Evolutionary conservation across 1,140 invertebrate species (phyloP).

Genomic region (Muscidifurax raptorellus): DNA sequence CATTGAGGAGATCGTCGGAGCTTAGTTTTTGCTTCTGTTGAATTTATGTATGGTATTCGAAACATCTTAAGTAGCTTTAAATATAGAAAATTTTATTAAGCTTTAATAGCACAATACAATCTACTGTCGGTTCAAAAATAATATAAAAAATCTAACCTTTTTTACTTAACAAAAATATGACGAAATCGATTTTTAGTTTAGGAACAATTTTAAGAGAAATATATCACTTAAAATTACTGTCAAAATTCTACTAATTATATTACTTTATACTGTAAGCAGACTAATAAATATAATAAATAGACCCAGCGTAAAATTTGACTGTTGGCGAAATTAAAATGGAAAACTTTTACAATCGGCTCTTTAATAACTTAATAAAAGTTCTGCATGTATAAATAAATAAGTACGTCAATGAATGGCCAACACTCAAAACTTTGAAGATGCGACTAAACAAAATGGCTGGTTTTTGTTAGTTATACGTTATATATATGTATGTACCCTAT

Average conservation of each 20-base stretch:
- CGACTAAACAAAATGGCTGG: no score
- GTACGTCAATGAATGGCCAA: no score
- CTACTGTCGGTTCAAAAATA: background rate
- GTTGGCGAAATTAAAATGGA: background rate
- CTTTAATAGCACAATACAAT: background rate
- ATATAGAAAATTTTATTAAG: background rate
- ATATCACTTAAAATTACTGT: background rate
- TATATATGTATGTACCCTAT: no score
- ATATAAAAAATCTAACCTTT: background rate
- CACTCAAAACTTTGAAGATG: no score
- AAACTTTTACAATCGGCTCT: no score
- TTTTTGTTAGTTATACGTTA: no score
- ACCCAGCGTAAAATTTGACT: no score
- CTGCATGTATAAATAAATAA: no score
- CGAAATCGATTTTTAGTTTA: background rate
- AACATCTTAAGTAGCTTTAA: constrained; percentile 19
- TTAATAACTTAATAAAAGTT: no score
- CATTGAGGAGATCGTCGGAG: constrained; percentile 17
- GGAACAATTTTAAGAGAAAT: background rate
- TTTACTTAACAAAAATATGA: background rate
- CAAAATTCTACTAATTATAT: background rate
- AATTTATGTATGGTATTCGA: constrained; percentile 24
- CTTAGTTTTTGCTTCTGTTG: background rate
- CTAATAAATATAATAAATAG: background rate
- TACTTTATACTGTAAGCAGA: no score